phyloP scores from a whole-genome alignment of 2,113 vertebrate species.

The Sarotherodon lohbergeri region DNA sequence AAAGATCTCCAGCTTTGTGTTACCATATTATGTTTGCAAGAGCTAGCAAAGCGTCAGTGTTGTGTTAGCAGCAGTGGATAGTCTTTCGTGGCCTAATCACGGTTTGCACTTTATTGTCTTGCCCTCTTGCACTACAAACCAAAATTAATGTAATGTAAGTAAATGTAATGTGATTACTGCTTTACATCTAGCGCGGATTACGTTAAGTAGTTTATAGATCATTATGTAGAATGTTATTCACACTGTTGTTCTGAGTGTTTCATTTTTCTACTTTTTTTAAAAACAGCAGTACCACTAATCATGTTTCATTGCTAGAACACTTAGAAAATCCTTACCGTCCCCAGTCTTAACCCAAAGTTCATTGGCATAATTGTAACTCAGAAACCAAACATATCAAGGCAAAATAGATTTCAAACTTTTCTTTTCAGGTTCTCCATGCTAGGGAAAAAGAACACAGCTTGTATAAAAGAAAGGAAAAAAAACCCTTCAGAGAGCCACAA shows the following conservation, averaged over 20 bases:
- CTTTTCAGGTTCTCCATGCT: neutral
- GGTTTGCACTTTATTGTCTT: accelerated
- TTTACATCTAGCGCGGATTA: neutral
- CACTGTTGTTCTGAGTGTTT: neutral
- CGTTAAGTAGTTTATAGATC: neutral
- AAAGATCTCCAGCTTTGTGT: neutral
- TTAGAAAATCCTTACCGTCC: accelerated
- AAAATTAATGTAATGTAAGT: neutral
- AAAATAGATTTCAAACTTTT: neutral
- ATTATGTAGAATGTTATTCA: neutral
- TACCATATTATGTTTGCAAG: neutral
- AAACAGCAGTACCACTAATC: accelerated
- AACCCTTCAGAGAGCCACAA: neutral
- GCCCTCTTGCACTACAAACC: neutral
- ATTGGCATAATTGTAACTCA: neutral
- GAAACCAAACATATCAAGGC: neutral
- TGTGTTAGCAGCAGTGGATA: neutral
- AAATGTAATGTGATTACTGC: neutral
- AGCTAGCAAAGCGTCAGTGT: neutral
- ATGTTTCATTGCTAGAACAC: neutral
- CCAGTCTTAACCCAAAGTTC: neutral
- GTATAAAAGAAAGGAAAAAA: constrained; percentile 34
- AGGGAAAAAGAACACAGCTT: neutral
- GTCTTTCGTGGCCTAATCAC: accelerated
- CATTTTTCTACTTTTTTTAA: neutral